A percentile compares a stretch with the other conserved stretches of the same genome.
These are phyloP conservation scores for Drosophila conformis DNA, from an alignment of 2,888 invertebrate genomes.

Conservation along the genomic window DNA sequence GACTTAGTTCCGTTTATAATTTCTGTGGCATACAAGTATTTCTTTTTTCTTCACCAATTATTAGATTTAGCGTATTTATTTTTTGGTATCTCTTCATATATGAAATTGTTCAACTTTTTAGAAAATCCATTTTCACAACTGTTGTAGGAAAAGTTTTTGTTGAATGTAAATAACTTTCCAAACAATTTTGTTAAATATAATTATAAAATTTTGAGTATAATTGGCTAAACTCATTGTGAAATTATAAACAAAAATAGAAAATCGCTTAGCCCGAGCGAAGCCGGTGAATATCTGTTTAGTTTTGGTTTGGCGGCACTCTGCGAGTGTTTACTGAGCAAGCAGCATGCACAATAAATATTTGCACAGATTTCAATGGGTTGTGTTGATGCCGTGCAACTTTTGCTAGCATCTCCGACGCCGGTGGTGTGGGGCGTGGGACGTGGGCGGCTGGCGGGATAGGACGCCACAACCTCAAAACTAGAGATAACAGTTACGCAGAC, in stretches of 20 bases:
- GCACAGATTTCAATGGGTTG: conserved; percentile 59
- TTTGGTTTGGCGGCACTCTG: neutral
- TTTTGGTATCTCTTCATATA: neutral
- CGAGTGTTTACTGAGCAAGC: conserved; percentile 29
- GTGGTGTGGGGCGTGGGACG: neutral
- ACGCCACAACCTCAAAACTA: conserved; percentile 40
- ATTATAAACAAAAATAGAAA: neutral
- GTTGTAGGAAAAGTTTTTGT: neutral
- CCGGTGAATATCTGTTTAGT: neutral
- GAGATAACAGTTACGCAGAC: conserved; percentile 24
- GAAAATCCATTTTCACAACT: neutral
- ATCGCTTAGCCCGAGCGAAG: neutral
- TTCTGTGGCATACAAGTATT: neutral
- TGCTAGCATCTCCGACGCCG: conserved; percentile 26
- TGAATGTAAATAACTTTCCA: neutral
- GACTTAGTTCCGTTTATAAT: neutral
- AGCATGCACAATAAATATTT: conserved; percentile 59
- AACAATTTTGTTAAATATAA: neutral
- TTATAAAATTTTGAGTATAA: neutral
- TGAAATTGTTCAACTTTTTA: neutral
- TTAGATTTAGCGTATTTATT: rapidly evolving
- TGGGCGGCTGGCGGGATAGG: neutral
- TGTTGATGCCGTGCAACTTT: conserved; percentile 44
- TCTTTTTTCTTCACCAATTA: neutral
- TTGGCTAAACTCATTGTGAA: neutral